Evolutionary conservation across 2,797 vertebrate species (phyloP).

Genomic region (Leuciscus waleckii): DNA sequence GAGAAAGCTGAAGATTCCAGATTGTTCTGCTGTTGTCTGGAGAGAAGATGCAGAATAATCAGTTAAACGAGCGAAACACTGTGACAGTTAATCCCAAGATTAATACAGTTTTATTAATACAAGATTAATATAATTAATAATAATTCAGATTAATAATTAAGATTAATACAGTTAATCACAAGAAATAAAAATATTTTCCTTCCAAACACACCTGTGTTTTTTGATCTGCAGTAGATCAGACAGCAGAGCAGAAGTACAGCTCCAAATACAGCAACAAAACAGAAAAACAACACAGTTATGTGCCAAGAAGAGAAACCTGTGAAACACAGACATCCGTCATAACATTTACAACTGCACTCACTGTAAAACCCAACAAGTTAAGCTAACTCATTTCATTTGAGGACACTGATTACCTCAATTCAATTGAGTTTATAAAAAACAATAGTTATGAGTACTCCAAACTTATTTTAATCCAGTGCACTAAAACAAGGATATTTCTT

Average conservation of each 20-base stretch:
- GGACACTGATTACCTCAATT: too few species aligned
- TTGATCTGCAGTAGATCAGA: not conserved
- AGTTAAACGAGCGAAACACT: not conserved
- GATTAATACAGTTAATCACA: not conserved
- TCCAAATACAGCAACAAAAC: not conserved
- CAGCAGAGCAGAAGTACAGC: not conserved
- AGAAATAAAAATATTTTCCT: not conserved
- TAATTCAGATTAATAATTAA: too few species aligned
- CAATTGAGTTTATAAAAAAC: too few species aligned
- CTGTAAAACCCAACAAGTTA: too few species aligned
- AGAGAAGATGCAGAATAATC: not conserved
- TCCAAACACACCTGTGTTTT: not conserved
- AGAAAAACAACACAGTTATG: constrained; percentile 13
- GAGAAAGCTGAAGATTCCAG: not conserved
- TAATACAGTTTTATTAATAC: too few species aligned
- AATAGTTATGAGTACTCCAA: too few species aligned
- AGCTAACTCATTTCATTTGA: too few species aligned
- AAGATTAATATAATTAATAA: too few species aligned
- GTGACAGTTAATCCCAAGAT: too few species aligned
- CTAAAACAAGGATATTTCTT: too few species aligned
- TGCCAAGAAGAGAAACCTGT: constrained; percentile 30
- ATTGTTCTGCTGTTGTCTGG: not conserved
- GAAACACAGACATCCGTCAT: not conserved
- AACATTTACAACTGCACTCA: not conserved
- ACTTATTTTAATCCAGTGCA: too few species aligned